Percentiles rank a stretch among this genome's conserved stretches.
These are phyloP conservation scores for Podiceps cristatus DNA, from an alignment of 2,113 vertebrate genomes.

Conservation along the genomic window DNA sequence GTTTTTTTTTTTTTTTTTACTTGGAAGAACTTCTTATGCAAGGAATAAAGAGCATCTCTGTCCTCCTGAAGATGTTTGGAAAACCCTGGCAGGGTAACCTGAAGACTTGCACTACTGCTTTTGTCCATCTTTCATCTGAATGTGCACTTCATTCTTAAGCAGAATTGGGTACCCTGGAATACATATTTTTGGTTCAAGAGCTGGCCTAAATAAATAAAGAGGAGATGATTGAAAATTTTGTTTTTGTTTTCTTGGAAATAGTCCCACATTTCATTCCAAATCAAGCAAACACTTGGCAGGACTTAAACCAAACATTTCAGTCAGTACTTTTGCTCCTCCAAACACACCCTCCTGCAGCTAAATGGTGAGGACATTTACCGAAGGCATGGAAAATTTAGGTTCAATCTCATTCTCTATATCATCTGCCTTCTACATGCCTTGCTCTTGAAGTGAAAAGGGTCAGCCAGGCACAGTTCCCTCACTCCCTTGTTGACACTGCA, in stretches of 20 bases:
- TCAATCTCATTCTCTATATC: background rate
- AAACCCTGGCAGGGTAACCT: background rate
- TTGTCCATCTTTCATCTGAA: background rate
- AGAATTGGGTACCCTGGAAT: background rate
- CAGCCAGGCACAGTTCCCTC: background rate
- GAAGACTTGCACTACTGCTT: background rate
- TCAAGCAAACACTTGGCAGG: conserved; percentile 15
- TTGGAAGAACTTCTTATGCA: background rate
- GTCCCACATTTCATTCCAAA: background rate
- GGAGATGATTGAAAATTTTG: background rate
- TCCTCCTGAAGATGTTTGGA: background rate
- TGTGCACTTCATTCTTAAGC: background rate
- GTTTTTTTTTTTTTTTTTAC: background rate
- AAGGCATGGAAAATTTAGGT: background rate
- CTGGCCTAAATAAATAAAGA: background rate
- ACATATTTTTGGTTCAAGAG: background rate
- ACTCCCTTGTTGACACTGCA: background rate
- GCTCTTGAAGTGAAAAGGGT: background rate
- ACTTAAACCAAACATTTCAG: background rate
- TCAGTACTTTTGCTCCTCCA: background rate
- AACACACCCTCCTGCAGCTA: background rate
- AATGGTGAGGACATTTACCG: background rate
- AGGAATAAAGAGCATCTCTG: background rate
- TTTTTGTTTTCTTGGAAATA: background rate
- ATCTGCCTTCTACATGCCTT: background rate